Evolutionary conservation across 2,888 invertebrate species (phyloP).

Genomic region (Sericinus montela): DNA sequence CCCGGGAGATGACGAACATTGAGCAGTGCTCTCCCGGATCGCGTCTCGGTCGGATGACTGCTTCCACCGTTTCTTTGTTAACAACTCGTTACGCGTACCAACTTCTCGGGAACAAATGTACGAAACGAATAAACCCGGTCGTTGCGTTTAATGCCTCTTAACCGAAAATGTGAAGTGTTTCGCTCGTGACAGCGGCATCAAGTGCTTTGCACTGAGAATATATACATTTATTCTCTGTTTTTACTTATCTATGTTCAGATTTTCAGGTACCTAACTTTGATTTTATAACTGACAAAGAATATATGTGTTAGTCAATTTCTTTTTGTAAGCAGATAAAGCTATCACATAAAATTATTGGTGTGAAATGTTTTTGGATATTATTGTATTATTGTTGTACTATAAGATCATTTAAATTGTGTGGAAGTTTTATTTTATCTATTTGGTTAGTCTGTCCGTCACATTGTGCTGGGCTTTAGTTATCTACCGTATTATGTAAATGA

Average conservation of each 20-base stretch:
- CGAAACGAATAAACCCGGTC: constrained; percentile 45
- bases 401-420: too few species aligned
- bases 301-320: too few species aligned
- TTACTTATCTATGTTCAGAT: constrained; percentile 2
- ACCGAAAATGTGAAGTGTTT: constrained; percentile 49
- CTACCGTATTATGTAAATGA: too few species aligned
- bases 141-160: constrained; percentile 38
- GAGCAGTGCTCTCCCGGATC: constrained; percentile 48
- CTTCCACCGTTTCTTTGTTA: constrained; percentile 6
- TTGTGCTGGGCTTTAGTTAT: too few species aligned
- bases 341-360: too few species aligned
- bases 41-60: constrained; percentile 31
- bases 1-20: constrained; percentile 15
- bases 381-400: too few species aligned
- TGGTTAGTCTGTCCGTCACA: too few species aligned
- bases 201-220: not conserved
- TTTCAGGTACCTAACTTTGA: constrained; percentile 6
- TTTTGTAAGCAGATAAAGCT: too few species aligned
- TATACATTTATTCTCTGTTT: not conserved
- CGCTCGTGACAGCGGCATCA: constrained; percentile 14
- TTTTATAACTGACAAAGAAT: too few species aligned
- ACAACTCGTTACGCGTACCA: constrained; percentile 23
- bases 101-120: constrained; percentile 37
- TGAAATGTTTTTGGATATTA: too few species aligned
- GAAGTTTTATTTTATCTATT: too few species aligned